Conservation (phyloP, 2,113 vertebrate species). For the Rhadina sibilatrix region DNA sequence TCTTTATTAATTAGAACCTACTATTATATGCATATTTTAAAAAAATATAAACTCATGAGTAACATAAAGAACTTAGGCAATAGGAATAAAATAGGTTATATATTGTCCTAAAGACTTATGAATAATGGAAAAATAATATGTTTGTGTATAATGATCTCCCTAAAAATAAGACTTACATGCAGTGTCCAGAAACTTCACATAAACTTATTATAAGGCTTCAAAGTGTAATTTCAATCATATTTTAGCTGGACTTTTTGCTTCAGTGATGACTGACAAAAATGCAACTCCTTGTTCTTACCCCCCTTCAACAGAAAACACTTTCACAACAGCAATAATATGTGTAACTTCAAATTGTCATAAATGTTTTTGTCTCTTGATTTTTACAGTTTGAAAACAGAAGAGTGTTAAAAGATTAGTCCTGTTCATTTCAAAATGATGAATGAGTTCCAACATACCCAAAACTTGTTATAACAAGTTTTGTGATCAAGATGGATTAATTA, state of each 20-base stretch:
- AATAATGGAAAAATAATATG: background rate
- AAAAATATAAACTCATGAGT: background rate
- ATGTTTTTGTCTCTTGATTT: background rate
- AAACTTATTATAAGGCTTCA: background rate
- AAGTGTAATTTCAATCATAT: background rate
- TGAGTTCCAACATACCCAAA: background rate
- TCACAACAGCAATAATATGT: background rate
- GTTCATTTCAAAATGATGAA: background rate
- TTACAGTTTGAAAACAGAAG: background rate
- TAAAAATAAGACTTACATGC: background rate
- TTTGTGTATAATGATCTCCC: background rate
- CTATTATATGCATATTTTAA: background rate
- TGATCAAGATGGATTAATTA: background rate
- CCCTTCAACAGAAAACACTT: background rate
- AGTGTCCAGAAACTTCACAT: background rate
- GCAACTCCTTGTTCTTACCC: background rate
- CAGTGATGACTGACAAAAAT: background rate
- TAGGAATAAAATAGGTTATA: background rate
- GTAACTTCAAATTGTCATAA: background rate
- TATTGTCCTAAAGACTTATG: background rate
- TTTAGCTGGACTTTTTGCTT: background rate
- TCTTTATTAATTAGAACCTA: background rate
- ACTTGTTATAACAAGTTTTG: background rate
- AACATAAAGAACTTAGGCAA: background rate
- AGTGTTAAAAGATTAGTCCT: background rate